A percentile compares a stretch with the other conserved stretches of the same genome.
Conservation (phyloP, 1,140 invertebrate genomes). For the Anagrus nilaparvatae region DNA sequence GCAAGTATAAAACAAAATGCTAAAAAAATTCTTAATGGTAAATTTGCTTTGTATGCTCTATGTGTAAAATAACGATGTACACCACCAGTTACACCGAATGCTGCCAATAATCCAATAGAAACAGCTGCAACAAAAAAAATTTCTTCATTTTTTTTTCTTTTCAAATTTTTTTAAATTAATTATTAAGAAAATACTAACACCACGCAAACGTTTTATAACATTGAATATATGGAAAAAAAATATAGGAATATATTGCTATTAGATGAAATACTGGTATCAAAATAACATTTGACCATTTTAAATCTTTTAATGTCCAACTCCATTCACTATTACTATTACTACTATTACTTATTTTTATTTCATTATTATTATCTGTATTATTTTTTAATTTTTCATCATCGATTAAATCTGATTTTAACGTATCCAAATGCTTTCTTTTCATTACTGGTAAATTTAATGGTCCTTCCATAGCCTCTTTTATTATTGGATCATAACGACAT, state of each 20-base stretch:
- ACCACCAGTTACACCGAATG: slow-evolving; percentile 71
- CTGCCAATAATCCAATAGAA: slow-evolving; percentile 40
- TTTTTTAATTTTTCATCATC: too few species aligned
- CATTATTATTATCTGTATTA: too few species aligned
- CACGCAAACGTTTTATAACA: not conserved
- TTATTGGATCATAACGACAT: too few species aligned
- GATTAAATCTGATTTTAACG: too few species aligned
- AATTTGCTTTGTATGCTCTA: slow-evolving; percentile 69
- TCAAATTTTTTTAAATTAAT: not conserved
- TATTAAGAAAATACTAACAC: slow-evolving; percentile 16
- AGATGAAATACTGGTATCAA: slow-evolving; percentile 11
- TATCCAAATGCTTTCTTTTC: too few species aligned
- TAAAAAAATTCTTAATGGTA: slow-evolving; percentile 59
- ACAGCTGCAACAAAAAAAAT: slow-evolving; percentile 31
- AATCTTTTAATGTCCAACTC: too few species aligned
- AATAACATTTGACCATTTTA: slow-evolving; percentile 16
- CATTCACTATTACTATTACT: too few species aligned
- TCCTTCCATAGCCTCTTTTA: too few species aligned
- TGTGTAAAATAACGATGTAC: slow-evolving; percentile 79
- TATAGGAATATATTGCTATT: slow-evolving; percentile 1
- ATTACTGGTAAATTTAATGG: too few species aligned
- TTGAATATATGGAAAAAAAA: slow-evolving; percentile 7
- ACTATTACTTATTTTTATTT: too few species aligned
- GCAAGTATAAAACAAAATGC: slow-evolving; percentile 57
- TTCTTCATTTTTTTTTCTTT: not conserved